Conservation (phyloP, 1,140 invertebrate genomes). For the Adelges cooleyi region DNA sequence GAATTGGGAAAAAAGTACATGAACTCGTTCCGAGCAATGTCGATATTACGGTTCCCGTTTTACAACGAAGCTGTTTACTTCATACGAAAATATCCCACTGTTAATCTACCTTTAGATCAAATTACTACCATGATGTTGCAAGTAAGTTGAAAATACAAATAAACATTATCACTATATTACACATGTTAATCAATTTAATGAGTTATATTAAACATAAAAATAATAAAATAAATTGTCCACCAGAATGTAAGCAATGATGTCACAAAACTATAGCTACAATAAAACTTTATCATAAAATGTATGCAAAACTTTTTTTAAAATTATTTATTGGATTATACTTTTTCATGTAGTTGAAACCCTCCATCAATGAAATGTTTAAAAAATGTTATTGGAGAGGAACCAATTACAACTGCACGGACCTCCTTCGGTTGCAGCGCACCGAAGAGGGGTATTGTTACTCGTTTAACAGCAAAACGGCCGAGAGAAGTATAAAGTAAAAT, state of each 20-base stretch:
- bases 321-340: background rate
- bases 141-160: conserved; percentile 7
- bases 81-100: background rate
- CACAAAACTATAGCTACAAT: too few species aligned
- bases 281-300: too few species aligned
- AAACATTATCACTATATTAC: too few species aligned
- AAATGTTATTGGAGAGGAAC: conserved; percentile 32
- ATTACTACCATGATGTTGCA: conserved; percentile 26
- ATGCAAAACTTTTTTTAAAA: too few species aligned
- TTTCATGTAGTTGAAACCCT: conserved; percentile 30
- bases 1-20: conserved; percentile 1
- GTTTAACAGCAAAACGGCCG: conserved; percentile 33
- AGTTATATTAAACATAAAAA: background rate
- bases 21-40: conserved; percentile 18
- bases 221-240: too few species aligned
- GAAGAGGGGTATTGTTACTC: conserved; percentile 35
- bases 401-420: conserved; percentile 15
- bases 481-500: conserved; percentile 19
- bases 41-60: conserved; percentile 29
- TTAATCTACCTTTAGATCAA: background rate
- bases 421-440: conserved; percentile 31
- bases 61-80: conserved; percentile 13
- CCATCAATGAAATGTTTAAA: conserved; percentile 29
- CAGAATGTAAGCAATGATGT: too few species aligned
- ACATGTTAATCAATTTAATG: too few species aligned